Evolutionary conservation across 2,113 vertebrate genomes (phyloP).

Genomic region (Leptosomus discolor): DNA sequence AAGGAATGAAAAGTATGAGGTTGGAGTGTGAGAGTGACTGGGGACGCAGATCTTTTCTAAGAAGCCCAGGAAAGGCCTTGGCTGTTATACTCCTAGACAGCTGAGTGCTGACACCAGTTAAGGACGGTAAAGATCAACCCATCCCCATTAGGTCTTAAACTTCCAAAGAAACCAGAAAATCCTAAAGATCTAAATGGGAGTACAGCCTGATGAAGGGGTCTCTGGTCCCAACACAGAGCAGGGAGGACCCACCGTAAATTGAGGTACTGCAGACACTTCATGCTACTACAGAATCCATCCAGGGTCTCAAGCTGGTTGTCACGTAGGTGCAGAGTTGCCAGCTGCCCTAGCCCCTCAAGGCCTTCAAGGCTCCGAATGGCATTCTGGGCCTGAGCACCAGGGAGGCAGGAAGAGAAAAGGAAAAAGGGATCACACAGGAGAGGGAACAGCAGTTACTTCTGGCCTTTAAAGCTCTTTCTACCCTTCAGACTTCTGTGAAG

Average conservation of each 20-base stretch:
- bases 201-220: background rate
- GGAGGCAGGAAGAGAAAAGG: background rate
- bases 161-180: background rate
- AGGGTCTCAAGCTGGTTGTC: constrained; percentile 85
- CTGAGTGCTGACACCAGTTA: background rate
- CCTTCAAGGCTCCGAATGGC: constrained; percentile 79
- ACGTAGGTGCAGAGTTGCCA: constrained; percentile 87
- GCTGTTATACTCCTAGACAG: background rate
- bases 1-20: background rate
- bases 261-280: constrained; percentile 89
- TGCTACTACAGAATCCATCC: constrained; percentile 79
- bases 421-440: background rate
- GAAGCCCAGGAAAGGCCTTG: background rate
- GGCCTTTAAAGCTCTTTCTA: background rate
- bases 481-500: background rate
- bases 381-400: constrained; percentile 82
- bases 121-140: background rate
- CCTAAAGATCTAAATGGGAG: background rate
- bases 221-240: background rate
- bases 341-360: constrained; percentile 75
- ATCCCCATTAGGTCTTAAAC: background rate
- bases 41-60: background rate
- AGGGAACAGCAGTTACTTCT: background rate
- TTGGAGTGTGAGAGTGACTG: background rate
- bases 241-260: constrained; percentile 76